Percentiles rank a stretch among this genome's conserved stretches.
phyloP scores from a whole-genome alignment of 1,140 invertebrate genomes.

The Heliconius himera region DNA sequence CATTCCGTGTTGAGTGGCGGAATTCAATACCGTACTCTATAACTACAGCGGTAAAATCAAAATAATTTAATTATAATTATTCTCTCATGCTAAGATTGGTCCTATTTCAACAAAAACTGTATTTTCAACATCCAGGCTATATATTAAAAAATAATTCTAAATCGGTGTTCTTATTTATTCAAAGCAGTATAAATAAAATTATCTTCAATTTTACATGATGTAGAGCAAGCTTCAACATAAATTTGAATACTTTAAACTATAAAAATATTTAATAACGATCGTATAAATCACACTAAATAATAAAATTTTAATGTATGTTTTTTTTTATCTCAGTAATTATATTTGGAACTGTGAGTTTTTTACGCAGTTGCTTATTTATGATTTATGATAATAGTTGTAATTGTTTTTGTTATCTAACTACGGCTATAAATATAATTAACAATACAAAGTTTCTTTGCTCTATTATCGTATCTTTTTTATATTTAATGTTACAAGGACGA shows the following conservation, averaged over 20 bases:
- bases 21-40: too few relatives aligned
- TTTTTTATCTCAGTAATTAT: background rate
- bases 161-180: background rate
- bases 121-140: too few relatives aligned
- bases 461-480: background rate
- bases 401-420: conserved; percentile 4
- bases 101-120: too few relatives aligned
- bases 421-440: background rate
- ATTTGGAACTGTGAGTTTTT: background rate
- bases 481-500: too few relatives aligned
- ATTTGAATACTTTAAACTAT: background rate
- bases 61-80: too few relatives aligned
- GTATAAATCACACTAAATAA: conserved; percentile 1
- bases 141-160: background rate
- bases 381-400: background rate
- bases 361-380: background rate
- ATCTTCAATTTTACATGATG: background rate
- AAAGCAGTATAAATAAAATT: background rate
- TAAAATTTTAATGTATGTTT: background rate
- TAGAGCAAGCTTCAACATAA: background rate
- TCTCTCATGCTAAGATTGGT: too few relatives aligned
- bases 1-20: too few relatives aligned
- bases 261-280: background rate
- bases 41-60: too few relatives aligned
- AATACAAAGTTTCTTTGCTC: background rate